Base-by-base conservation (phyloP, 2,888 invertebrate genomes). In the Euclidia mi region DNA sequence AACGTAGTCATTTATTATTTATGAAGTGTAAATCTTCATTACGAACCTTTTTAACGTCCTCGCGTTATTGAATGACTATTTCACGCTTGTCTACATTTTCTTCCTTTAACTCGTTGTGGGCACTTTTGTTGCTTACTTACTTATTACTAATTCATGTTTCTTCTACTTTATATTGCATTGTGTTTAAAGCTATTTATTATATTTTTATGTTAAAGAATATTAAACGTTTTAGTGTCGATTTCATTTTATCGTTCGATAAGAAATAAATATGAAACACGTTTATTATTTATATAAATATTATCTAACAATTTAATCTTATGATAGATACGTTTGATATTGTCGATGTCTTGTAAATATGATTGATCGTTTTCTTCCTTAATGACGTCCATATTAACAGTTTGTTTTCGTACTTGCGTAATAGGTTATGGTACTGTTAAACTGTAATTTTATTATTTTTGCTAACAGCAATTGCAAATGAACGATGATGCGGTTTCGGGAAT, bases 401-500 rank as follows among this genome's bases (percentile, higher is more conserved):
- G 14, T 32, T 3, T 12, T 32, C 12, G 6, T 32, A 11, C 11
- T 3, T 10, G 4, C 32, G 1, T 4, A 3, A 32, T n/a, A 2
- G 1, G 10, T 0, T 3, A 7, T 14, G 14, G 12, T 12, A 31
- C 15, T n/a, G 14, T 28, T n/a, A 2, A 10, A 3, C 9, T 14
- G 12, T 11, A 15, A 25, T 11, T 4, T 34, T 42, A 32, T 11
- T 29, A 38, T 38, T 4, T 29, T 9, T 57, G 7, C 49, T 55
- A 45, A 75, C 82, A 94, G 94, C 94, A 94, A 93, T 84, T 91
- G n/a, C 91, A 89, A 79, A 91, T 96, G 95, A 96, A 94, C 61
- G 97, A 97, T 71, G 97, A 97, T 79, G 95, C 95, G 0, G 95
- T 95, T 10, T 97, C 97, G 32, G 97, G 97, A 11, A 97, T 97